These are phyloP conservation scores for Dugesia japonica DNA, from an alignment of 2,888 invertebrate genomes.

Conservation along the genomic window DNA sequence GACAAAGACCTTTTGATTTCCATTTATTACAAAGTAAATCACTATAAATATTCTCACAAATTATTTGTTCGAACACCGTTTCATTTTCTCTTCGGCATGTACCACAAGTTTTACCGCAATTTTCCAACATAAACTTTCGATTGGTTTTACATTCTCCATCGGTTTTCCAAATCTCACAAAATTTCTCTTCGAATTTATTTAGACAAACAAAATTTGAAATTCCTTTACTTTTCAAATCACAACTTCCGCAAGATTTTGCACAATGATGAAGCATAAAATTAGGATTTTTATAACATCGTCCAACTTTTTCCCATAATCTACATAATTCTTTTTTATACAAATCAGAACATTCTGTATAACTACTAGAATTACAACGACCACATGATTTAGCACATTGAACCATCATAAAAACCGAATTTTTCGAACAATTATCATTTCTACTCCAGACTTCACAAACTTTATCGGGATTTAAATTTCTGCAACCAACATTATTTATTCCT, in stretches of 20 bases:
- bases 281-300: background rate
- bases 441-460: background rate
- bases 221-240: background rate
- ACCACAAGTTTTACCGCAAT: background rate
- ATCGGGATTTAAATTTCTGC: background rate
- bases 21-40: background rate
- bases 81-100: background rate
- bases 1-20: background rate
- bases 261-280: background rate
- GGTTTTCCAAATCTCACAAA: background rate
- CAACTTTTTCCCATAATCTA: background rate
- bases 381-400: conserved; percentile 21
- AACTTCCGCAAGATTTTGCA: background rate
- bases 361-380: background rate
- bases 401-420: background rate
- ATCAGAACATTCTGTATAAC: background rate
- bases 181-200: background rate
- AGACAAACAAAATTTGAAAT: background rate
- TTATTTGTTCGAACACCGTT: background rate
- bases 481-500: background rate
- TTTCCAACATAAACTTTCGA: background rate
- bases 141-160: background rate
- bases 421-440: background rate
- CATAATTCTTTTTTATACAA: background rate
- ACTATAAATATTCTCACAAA: background rate